A percentile compares a stretch with the other conserved stretches of the same genome.
These are phyloP conservation scores for Pogonus chalceus DNA, from an alignment of 1,140 invertebrate genomes.

Conservation along the genomic window DNA sequence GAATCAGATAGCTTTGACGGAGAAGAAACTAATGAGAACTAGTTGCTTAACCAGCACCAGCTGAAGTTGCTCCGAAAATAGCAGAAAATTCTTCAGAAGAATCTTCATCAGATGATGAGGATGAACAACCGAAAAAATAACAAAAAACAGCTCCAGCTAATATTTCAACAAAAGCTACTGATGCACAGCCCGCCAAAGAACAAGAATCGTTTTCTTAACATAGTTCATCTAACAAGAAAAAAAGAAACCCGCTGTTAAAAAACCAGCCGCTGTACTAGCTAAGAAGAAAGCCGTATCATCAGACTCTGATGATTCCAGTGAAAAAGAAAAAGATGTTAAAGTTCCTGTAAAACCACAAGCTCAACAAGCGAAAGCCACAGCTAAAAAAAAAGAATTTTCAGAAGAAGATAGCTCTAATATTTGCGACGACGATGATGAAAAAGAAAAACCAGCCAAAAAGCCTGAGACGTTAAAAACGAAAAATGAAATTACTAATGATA, in stretches of 20 bases:
- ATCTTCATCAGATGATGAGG: slow-evolving; percentile 23
- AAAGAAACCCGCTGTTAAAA: slow-evolving; percentile 12
- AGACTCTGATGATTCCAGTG: slow-evolving; percentile 26
- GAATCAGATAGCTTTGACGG: slow-evolving; percentile 25
- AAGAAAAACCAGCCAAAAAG: slow-evolving; percentile 16
- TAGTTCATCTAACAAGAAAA: slow-evolving; percentile 13
- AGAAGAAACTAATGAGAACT: slow-evolving; percentile 22
- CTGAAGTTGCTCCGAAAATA: slow-evolving; percentile 18
- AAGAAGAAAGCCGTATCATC: slow-evolving; percentile 17
- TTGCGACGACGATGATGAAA: slow-evolving; percentile 19
- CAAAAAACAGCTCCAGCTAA: background rate
- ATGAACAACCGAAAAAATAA: slow-evolving; percentile 15
- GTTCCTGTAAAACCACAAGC: slow-evolving; percentile 14
- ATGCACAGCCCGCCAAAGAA: background rate
- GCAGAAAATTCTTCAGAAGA: slow-evolving; percentile 19
- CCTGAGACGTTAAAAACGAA: slow-evolving; percentile 22
- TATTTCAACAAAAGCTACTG: slow-evolving; percentile 3
- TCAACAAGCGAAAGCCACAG: slow-evolving; percentile 11
- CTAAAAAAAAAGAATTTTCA: slow-evolving; percentile 22
- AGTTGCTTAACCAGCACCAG: slow-evolving; percentile 14
- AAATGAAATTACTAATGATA: slow-evolving; percentile 29
- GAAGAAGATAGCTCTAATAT: slow-evolving; percentile 21
- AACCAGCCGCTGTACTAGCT: no score
- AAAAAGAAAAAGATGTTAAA: slow-evolving; percentile 18
- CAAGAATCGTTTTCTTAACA: background rate